Percentiles rank a stretch among this genome's conserved stretches.
Evolutionary conservation across 2,888 invertebrate species (phyloP).

Genomic region (Chrysodeixis includens): DNA sequence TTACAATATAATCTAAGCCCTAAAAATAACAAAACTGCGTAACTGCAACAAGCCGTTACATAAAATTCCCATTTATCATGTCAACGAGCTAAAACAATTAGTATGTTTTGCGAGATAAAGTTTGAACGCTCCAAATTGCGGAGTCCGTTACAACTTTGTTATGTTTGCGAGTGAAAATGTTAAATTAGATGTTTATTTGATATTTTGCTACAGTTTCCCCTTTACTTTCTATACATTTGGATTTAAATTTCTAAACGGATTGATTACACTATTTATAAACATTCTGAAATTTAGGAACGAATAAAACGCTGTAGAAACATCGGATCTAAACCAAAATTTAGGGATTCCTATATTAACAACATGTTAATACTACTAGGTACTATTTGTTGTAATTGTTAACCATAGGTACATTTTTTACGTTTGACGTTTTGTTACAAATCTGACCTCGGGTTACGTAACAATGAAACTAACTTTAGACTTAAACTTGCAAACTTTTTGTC

Average conservation of each 20-base stretch:
- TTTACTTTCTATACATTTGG: constrained; percentile 32
- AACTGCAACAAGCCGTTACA: constrained; percentile 44
- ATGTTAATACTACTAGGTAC: too few relatives aligned
- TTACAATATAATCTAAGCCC: neutral
- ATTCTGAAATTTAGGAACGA: constrained; percentile 27
- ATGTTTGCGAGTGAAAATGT: constrained; percentile 48
- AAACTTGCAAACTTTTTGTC: constrained; percentile 75
- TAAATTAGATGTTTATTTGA: constrained; percentile 58
- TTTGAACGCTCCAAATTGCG: constrained; percentile 50
- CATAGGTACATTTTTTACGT: too few relatives aligned
- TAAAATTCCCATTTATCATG: constrained; percentile 55
- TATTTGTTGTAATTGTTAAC: too few relatives aligned
- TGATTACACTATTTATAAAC: constrained; percentile 46
- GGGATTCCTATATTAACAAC: too few relatives aligned
- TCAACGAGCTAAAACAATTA: constrained; percentile 58
- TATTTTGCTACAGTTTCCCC: constrained; percentile 48
- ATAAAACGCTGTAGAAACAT: constrained; percentile 29
- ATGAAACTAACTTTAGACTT: constrained; percentile 70
- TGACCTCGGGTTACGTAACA: constrained; percentile 62
- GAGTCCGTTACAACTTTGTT: constrained; percentile 50
- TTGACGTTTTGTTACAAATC: constrained; percentile 53
- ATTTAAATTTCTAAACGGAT: constrained; percentile 25
- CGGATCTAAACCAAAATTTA: constrained; percentile 40
- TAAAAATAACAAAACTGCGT: constrained; percentile 37
- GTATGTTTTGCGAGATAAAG: constrained; percentile 55